Base-by-base conservation (phyloP, 2,797 vertebrate genomes). In the Cuniculus paca region DNA sequence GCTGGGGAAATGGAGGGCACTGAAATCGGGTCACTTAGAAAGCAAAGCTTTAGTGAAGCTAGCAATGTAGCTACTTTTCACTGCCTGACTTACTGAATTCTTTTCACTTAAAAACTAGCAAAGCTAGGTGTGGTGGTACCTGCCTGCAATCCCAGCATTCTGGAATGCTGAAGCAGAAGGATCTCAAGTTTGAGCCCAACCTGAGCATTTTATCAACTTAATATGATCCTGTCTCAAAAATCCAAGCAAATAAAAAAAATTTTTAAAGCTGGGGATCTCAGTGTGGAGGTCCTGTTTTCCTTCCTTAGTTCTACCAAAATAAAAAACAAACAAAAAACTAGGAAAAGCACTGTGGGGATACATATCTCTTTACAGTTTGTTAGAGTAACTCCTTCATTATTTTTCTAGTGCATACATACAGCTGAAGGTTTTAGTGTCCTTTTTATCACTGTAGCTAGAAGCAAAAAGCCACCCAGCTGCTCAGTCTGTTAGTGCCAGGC, bases 21-120 rank as follows among this genome's bases (percentile, higher is more conserved):
- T 92, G 85, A 96, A 96, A 96, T 90, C 20, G 90, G 93, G 80
- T 93, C 93, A 72, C 68, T 86, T 87, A 58, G 95, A 91, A 96
- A 94, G 63, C 34, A 96, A 81, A 91, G 84, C 89, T 90, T 56
- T 84, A 90, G 84, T 10, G 34, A 93, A 97, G 52, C 58, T 75
- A 45, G 36, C 42, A 90, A 39, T 77, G 78, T 74, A 83, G 13
- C 16, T 60, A 28, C 54, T 96, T 86, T 93, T 91, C 39, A 82
- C 19, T 48, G 78, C 24, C 88, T 95, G 60, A 65, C 54, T 80
- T 93, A 39, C 5, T 72, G n/a, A n/a, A 48, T 68, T 93, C 39
- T 94, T 72, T 48, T 28, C 77, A 72, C 39, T 82, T 75, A 81
- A 88, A 84, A 86, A 42, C 26, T 34, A 77, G 28, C 16, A 48